Conservation (phyloP, 2,888 invertebrate species). For the Aphrophora alni region DNA sequence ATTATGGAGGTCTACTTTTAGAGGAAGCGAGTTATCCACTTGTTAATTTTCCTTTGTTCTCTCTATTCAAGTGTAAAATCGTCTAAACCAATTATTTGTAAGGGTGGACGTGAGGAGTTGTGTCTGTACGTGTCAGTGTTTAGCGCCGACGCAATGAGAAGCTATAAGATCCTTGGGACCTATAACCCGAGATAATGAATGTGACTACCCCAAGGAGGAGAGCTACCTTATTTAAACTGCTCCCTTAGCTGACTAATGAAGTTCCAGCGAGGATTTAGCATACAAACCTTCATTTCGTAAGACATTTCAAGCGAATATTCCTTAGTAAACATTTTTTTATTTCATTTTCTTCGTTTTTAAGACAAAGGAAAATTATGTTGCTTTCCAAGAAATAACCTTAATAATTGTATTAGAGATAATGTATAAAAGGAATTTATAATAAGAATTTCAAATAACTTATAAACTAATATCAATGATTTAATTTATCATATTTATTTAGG, state of each 20-base stretch:
- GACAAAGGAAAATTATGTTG: no score
- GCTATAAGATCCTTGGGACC: slow-evolving; percentile 1
- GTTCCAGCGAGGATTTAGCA: background rate
- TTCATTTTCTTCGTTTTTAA: no score
- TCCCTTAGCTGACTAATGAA: slow-evolving; percentile 2
- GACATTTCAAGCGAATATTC: no score
- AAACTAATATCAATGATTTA: no score
- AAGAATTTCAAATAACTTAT: no score
- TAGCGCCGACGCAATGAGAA: background rate
- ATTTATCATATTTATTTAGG: no score
- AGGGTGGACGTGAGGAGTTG: background rate
- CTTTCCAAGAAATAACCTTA: no score
- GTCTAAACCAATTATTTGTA: background rate
- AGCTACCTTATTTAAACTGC: background rate
- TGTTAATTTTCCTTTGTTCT: background rate
- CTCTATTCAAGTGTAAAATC: background rate
- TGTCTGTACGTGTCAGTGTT: background rate
- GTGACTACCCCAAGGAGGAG: background rate
- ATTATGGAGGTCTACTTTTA: background rate
- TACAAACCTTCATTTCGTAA: background rate
- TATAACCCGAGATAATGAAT: background rate
- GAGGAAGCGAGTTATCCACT: background rate
- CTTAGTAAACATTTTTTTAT: no score
- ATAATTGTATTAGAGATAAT: no score
- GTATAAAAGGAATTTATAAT: no score